These are phyloP conservation scores for Steinernema scapterisci DNA, from an alignment of 2,888 invertebrate species.

Conservation along the genomic window DNA sequence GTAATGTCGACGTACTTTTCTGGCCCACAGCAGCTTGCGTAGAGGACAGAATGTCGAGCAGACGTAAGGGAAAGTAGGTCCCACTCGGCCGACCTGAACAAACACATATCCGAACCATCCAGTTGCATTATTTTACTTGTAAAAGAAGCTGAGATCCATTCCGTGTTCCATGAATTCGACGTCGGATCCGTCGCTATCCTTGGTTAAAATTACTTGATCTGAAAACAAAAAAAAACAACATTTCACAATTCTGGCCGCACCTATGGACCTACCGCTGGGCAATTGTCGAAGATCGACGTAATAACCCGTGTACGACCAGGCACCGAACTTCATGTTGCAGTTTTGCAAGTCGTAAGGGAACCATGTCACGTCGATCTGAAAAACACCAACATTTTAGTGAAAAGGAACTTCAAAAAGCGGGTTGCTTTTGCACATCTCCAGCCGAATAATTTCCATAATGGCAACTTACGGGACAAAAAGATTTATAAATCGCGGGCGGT, in stretches of 20 bases:
- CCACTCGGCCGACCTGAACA: conserved; percentile 67
- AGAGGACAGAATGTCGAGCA: conserved; percentile 64
- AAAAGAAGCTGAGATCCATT: conserved; percentile 67
- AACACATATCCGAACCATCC: background rate
- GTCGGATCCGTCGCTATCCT: conserved; percentile 52
- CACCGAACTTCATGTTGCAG: conserved; percentile 67
- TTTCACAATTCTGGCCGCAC: too few species aligned
- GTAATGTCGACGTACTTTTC: conserved; percentile 67
- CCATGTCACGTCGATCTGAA: conserved; percentile 67
- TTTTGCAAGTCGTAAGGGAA: conserved; percentile 66
- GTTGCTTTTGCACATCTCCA: background rate
- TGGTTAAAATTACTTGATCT: conserved; percentile 16
- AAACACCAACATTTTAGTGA: background rate
- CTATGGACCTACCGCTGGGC: conserved; percentile 34
- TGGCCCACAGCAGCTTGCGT: conserved; percentile 67
- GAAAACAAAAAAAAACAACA: background rate
- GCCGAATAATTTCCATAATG: background rate
- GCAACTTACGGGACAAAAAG: conserved; percentile 63
- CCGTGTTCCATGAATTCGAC: conserved; percentile 64
- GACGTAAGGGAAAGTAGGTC: conserved; percentile 64
- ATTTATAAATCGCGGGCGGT: conserved; percentile 68
- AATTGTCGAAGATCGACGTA: conserved; percentile 49
- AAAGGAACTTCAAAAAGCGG: background rate
- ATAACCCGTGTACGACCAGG: conserved; percentile 66
- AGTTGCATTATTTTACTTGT: conserved; percentile 43